These are phyloP conservation scores for Cheilosia impressa DNA, from an alignment of 2,888 invertebrate species.

Conservation along the genomic window DNA sequence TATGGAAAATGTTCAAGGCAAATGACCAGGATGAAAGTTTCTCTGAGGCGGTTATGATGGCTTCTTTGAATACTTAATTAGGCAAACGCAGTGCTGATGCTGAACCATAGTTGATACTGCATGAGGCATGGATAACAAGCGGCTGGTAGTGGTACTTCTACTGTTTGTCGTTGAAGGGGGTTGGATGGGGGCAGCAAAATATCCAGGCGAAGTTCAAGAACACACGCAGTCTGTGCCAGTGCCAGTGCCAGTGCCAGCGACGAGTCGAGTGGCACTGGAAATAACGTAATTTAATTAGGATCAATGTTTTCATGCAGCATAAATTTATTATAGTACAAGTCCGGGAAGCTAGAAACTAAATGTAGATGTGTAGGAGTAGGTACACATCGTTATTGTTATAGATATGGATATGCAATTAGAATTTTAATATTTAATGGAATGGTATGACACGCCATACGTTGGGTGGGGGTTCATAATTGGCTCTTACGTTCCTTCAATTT, in stretches of 20 bases:
- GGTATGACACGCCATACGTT: neutral
- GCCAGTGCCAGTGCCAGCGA: neutral
- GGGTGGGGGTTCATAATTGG: neutral
- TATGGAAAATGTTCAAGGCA: slow-evolving; percentile 41
- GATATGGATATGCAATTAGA: slow-evolving; percentile 39
- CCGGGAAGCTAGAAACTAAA: neutral
- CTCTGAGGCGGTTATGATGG: slow-evolving; percentile 19
- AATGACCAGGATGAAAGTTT: slow-evolving; percentile 61
- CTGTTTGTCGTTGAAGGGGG: neutral
- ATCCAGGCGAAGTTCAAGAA: slow-evolving; percentile 15
- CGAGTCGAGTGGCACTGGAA: slow-evolving; percentile 4
- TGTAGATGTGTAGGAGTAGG: neutral
- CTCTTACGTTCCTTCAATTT: neutral
- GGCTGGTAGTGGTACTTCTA: neutral
- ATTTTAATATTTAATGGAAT: slow-evolving; percentile 38
- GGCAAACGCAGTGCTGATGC: slow-evolving; percentile 26
- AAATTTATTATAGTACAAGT: slow-evolving; percentile 48
- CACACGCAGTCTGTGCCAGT: neutral
- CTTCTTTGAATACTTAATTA: slow-evolving; percentile 60
- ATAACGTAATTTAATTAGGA: slow-evolving; percentile 52
- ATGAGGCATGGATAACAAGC: slow-evolving; percentile 20
- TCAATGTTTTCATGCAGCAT: slow-evolving; percentile 50
- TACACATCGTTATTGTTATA: slow-evolving; percentile 3
- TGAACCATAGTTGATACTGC: slow-evolving; percentile 21
- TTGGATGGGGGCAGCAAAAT: neutral